Percentiles rank a stretch among this genome's conserved stretches.
Conservation (phyloP, 2,113 vertebrate species). For the Gambusia affinis region DNA sequence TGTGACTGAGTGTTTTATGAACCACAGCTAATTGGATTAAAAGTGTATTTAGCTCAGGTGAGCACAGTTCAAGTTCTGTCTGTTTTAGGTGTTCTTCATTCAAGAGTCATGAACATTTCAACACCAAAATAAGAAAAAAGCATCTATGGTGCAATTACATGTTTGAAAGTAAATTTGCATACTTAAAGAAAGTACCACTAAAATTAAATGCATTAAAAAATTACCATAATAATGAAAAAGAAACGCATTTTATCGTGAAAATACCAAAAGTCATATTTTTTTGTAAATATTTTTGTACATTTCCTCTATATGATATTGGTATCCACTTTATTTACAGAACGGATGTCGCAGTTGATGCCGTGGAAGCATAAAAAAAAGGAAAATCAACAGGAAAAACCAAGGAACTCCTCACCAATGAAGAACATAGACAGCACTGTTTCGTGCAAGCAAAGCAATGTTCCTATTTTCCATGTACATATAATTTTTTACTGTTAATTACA, state of each 20-base stretch:
- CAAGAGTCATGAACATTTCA: too few relatives aligned
- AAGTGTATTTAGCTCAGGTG: conserved; percentile 56
- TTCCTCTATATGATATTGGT: conserved; percentile 7
- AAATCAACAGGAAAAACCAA: conserved; percentile 38
- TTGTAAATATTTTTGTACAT: neutral
- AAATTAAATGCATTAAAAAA: too few relatives aligned
- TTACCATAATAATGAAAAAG: too few relatives aligned
- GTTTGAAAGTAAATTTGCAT: too few relatives aligned
- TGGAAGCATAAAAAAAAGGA: conserved; percentile 32
- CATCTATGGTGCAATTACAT: too few relatives aligned
- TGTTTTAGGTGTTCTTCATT: neutral
- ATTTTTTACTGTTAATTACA: conserved; percentile 12
- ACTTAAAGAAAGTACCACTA: too few relatives aligned
- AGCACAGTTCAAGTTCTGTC: conserved; percentile 32
- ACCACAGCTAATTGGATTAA: conserved; percentile 65
- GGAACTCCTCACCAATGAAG: conserved; percentile 30
- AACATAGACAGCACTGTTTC: neutral
- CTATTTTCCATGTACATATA: conserved; percentile 2
- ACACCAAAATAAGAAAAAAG: too few relatives aligned
- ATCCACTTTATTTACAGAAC: conserved; percentile 45
- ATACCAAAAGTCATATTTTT: neutral
- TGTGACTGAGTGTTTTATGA: conserved; percentile 50
- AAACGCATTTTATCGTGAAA: neutral
- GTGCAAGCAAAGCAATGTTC: neutral
- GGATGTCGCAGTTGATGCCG: conserved; percentile 60